A percentile compares a stretch with the other conserved stretches of the same genome.
Conservation (phyloP, 2,797 vertebrate species). For the Propithecus perrieri region DNA sequence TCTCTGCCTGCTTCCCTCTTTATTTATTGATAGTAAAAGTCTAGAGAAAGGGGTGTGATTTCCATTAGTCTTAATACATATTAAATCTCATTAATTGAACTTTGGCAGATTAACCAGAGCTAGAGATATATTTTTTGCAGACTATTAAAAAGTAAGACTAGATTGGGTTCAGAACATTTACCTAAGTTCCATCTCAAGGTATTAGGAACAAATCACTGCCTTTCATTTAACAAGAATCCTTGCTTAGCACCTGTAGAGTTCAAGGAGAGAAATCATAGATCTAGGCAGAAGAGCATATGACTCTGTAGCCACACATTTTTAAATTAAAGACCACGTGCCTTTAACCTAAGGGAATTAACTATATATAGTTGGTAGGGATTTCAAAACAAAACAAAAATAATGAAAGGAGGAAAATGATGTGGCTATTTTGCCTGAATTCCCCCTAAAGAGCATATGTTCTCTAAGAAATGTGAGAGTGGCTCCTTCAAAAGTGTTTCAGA, state of each 20-base stretch:
- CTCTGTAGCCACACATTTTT: background rate
- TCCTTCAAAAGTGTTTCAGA: background rate
- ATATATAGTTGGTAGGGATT: background rate
- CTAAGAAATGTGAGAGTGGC: background rate
- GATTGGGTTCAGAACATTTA: background rate
- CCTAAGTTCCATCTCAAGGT: background rate
- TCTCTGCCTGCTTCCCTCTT: background rate
- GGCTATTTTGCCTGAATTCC: background rate
- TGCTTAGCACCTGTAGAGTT: background rate
- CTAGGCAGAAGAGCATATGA: background rate
- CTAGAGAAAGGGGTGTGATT: background rate
- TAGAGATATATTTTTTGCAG: background rate
- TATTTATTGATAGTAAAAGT: background rate
- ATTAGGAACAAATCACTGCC: background rate
- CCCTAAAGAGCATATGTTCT: background rate
- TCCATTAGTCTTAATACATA: background rate
- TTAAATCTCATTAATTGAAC: background rate
- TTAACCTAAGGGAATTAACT: background rate
- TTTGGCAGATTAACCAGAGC: background rate
- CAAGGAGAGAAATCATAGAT: background rate
- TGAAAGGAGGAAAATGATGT: background rate
- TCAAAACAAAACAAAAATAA: background rate
- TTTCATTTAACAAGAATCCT: background rate
- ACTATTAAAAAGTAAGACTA: background rate
- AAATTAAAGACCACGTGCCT: background rate